phyloP scores from a whole-genome alignment of 2,113 vertebrate species.

The Austrofundulus limnaeus region DNA sequence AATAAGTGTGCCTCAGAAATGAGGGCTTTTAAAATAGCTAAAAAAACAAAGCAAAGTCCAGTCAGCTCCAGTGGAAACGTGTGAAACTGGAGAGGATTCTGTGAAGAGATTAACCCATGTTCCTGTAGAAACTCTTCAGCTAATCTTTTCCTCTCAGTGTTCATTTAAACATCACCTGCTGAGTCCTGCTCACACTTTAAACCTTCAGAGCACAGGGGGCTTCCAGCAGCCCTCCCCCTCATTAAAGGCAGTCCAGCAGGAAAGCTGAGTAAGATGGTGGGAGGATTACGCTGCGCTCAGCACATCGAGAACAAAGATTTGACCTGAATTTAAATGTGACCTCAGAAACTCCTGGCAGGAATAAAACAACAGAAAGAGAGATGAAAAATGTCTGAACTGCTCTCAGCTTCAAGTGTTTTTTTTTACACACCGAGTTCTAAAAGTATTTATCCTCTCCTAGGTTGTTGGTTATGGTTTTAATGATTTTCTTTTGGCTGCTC shows the following conservation, averaged over 20 bases:
- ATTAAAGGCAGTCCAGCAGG: constrained; percentile 23
- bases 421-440: too few relatives aligned
- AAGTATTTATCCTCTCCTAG: too few relatives aligned
- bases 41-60: too few relatives aligned
- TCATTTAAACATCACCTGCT: not conserved
- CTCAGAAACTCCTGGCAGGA: not conserved
- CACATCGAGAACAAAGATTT: constrained; percentile 31
- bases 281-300: constrained; percentile 28
- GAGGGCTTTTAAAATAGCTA: too few relatives aligned
- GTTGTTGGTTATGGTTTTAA: too few relatives aligned
- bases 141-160: not conserved
- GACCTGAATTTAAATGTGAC: constrained; percentile 55
- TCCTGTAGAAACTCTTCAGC: too few relatives aligned
- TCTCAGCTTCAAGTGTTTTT: not conserved
- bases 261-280: constrained; percentile 48
- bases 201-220: constrained; percentile 35
- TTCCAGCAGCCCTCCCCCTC: constrained; percentile 5
- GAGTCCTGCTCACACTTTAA: constrained; percentile 4
- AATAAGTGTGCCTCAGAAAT: too few relatives aligned
- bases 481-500: too few relatives aligned
- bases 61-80: not conserved
- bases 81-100: not conserved
- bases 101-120: not conserved
- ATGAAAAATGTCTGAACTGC: not conserved
- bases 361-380: not conserved